Evolutionary conservation across 2,797 vertebrate species (phyloP).

Genomic region (Lacerta viridis): DNA sequence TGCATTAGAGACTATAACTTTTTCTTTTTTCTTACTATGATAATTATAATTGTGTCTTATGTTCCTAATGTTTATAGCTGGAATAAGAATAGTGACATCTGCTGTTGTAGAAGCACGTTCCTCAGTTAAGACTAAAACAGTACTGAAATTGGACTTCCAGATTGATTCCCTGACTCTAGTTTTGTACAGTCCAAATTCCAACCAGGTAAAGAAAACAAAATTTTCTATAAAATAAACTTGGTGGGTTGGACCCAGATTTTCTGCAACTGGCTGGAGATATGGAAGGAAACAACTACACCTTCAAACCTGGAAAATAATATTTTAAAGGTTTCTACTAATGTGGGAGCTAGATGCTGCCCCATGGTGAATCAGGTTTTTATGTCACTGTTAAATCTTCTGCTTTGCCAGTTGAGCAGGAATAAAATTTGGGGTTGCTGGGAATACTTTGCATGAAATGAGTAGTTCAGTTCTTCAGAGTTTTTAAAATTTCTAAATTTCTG

Average conservation of each 20-base stretch:
- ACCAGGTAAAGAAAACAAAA: constrained; percentile 80
- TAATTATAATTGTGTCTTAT: constrained; percentile 40
- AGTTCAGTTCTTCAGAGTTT: neutral
- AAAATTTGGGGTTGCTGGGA: neutral
- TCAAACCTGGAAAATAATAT: neutral
- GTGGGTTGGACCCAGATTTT: neutral
- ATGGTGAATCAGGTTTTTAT: neutral
- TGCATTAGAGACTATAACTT: constrained; percentile 18
- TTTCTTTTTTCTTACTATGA: neutral
- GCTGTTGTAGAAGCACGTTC: constrained; percentile 93
- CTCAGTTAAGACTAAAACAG: constrained; percentile 85
- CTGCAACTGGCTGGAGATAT: neutral
- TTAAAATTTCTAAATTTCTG: neutral
- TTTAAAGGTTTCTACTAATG: neutral
- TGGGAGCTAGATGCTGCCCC: neutral
- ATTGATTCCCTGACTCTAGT: constrained; percentile 94
- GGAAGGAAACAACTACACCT: neutral
- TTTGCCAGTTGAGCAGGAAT: neutral
- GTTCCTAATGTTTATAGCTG: constrained; percentile 75
- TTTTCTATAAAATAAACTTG: neutral
- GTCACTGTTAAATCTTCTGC: neutral
- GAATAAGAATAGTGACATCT: constrained; percentile 90
- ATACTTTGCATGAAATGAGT: neutral
- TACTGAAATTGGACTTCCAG: constrained; percentile 90
- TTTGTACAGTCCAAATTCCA: constrained; percentile 86